phyloP scores from a whole-genome alignment of 1,140 invertebrate genomes.

The Drosophila nasuta region DNA sequence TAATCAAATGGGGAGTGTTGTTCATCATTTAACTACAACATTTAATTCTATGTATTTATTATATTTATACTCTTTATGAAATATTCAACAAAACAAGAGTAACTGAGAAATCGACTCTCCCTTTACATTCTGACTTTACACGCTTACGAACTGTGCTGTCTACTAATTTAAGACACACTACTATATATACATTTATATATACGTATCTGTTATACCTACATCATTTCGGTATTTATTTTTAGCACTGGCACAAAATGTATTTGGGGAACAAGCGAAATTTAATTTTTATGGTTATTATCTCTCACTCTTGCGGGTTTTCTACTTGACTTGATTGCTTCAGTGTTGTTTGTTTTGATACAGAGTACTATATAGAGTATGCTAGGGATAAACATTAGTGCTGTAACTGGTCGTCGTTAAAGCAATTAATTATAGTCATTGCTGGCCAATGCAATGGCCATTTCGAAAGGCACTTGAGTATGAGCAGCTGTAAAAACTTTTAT shows the following conservation, averaged over 20 bases:
- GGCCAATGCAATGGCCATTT: slow-evolving; percentile 26
- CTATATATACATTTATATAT: neutral
- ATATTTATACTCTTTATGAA: too few species aligned
- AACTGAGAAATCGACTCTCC: neutral
- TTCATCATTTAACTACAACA: neutral
- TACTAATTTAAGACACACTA: slow-evolving; percentile 5
- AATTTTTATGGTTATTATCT: slow-evolving; percentile 58
- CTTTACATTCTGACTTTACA: neutral
- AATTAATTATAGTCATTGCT: slow-evolving; percentile 63
- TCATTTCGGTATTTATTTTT: slow-evolving; percentile 62
- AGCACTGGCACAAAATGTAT: slow-evolving; percentile 49
- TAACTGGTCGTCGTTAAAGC: slow-evolving; percentile 61
- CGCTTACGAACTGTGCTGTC: neutral
- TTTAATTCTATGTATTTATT: neutral
- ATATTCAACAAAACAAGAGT: neutral
- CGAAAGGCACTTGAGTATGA: slow-evolving; percentile 49
- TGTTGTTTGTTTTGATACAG: slow-evolving; percentile 47
- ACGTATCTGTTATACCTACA: slow-evolving; percentile 28
- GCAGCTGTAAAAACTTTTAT: slow-evolving; percentile 66
- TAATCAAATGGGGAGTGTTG: neutral
- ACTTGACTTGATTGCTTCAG: slow-evolving; percentile 51
- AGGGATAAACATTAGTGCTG: slow-evolving; percentile 62
- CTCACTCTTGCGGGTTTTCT: slow-evolving; percentile 31
- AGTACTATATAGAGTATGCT: slow-evolving; percentile 12
- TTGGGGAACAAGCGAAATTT: slow-evolving; percentile 45